These are phyloP conservation scores for Gopherus flavomarginatus DNA, from an alignment of 2,113 vertebrate species.

Conservation along the genomic window DNA sequence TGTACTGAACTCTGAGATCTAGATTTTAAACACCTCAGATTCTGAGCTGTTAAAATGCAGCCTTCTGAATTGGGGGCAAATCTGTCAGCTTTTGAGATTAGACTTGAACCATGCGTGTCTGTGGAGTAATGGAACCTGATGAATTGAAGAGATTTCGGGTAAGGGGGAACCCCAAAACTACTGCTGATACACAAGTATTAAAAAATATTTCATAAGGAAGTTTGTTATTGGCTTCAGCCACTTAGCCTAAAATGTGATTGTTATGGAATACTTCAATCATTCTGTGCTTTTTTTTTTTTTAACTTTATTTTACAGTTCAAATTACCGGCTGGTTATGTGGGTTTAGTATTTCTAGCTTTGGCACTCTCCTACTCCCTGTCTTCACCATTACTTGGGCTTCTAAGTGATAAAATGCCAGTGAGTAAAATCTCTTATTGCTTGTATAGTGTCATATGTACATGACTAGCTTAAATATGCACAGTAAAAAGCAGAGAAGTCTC, in stretches of 20 bases:
- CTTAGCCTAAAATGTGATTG: not conserved
- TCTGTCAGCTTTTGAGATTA: too few species aligned
- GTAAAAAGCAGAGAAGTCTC: not conserved
- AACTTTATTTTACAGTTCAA: constrained; percentile 81
- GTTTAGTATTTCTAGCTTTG: constrained; percentile 91
- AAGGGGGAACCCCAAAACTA: not conserved
- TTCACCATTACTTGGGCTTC: constrained; percentile 88
- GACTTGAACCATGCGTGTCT: not conserved
- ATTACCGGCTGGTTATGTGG: constrained; percentile 88
- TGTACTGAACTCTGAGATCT: not conserved
- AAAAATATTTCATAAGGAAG: not conserved
- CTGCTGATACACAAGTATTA: not conserved
- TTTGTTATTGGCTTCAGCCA: not conserved
- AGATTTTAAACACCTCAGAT: not conserved
- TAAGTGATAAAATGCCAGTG: constrained; percentile 92
- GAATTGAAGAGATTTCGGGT: too few species aligned
- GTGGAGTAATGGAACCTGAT: not conserved
- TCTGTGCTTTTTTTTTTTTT: not conserved
- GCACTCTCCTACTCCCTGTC: constrained; percentile 88
- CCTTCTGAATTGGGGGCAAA: not conserved
- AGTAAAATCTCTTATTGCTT: constrained; percentile 63
- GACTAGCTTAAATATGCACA: too few species aligned
- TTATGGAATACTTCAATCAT: not conserved
- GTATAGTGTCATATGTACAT: not conserved
- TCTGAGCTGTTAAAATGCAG: not conserved